Evolutionary conservation across 2,888 invertebrate genomes (phyloP), one percentile per base, ranked within the genome.

Genomic region (Eretmocerus hayati): DNA sequence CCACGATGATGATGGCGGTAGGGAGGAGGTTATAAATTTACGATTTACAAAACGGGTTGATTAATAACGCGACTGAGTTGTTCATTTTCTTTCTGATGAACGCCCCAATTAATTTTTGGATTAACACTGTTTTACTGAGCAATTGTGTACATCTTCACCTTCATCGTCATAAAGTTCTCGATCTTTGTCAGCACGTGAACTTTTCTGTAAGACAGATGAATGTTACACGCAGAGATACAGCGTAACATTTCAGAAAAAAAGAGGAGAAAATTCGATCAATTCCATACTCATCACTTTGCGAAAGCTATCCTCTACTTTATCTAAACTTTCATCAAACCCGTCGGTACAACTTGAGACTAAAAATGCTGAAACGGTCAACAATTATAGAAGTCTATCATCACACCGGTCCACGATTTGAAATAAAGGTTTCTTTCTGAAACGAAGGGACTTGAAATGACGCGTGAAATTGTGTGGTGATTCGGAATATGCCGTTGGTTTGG

Each of bases 21-120:
- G 26, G 26, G 11, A 26, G 11, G 8, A 3, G 4, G 21, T 19
- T 8, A 21, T 37, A 21, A 8, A 39, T 53, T 53, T 53, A 53
- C 49, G 46, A 53, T 53, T 53, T 39, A 42, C 38, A 36, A 46
- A 50, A 49, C 46, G 46, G 44, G 49, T 53, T 53, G 49, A 53
- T 53, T 49, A 49, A 44, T 38, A 52, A 9, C 43, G 33, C 11
- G 37, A n/a, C n/a, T n/a, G n/a, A n/a, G n/a, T n/a, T n/a, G n/a
- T n/a, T n/a, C n/a, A n/a, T n/a, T n/a, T n/a, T n/a, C n/a, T n/a
- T n/a, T n/a, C n/a, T n/a, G n/a, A n/a, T n/a, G n/a, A n/a, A n/a
- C 45, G 11, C n/a, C 16, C 4, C 4, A 26, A 36, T 20, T 15
- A 13, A 13, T 33, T 15, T 33, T 13, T 13, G 15, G 5, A 23